Conservation (phyloP, 2,888 invertebrate genomes). For the Papilio gigon region DNA sequence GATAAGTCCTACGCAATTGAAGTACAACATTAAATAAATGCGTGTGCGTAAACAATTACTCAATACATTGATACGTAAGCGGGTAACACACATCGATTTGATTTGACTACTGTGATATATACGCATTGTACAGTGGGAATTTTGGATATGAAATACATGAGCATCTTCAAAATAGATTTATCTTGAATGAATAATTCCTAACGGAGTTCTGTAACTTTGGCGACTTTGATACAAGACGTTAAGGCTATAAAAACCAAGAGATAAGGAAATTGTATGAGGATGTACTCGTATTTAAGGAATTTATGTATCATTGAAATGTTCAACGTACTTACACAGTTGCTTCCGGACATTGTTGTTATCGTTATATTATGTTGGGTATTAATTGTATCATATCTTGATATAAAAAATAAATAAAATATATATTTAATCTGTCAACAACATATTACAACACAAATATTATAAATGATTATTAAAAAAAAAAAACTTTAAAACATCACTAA, state of each 20-base stretch:
- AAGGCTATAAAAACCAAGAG: slow-evolving; percentile 1
- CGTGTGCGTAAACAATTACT: background rate
- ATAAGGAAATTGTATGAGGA: slow-evolving; percentile 36
- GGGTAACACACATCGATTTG: background rate
- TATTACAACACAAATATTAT: too few species aligned
- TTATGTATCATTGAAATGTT: slow-evolving; percentile 13
- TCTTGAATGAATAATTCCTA: too few species aligned
- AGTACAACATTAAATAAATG: background rate
- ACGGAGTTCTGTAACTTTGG: too few species aligned
- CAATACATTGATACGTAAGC: background rate
- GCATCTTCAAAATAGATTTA: too few species aligned
- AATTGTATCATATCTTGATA: background rate
- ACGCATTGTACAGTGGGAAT: too few species aligned
- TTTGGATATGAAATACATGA: too few species aligned
- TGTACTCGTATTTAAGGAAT: slow-evolving; percentile 22
- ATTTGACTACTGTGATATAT: too few species aligned
- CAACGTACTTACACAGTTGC: slow-evolving; percentile 9
- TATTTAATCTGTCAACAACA: too few species aligned
- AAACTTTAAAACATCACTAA: too few species aligned
- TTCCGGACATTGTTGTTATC: slow-evolving; percentile 36
- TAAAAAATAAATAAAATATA: too few species aligned
- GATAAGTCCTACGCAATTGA: slow-evolving; percentile 11
- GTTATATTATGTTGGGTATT: background rate
- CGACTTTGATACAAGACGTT: background rate
- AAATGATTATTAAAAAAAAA: too few species aligned